These are phyloP conservation scores for Aphaenogaster ashmeadi DNA, from an alignment of 1,140 invertebrate genomes.

Conservation along the genomic window DNA sequence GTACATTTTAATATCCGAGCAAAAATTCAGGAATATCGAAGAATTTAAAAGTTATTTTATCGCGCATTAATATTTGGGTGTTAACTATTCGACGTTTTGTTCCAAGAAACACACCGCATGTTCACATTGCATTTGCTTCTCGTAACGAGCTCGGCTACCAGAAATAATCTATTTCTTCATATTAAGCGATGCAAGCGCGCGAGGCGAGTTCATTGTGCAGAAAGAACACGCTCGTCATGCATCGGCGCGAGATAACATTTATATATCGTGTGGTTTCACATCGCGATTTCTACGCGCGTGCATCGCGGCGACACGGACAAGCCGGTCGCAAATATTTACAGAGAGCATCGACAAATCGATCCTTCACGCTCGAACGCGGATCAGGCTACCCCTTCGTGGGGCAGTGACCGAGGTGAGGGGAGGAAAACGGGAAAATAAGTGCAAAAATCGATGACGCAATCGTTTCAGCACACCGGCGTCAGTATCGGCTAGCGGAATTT, in stretches of 20 bases:
- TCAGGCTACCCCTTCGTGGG: constrained; percentile 67
- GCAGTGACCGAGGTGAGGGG: constrained; percentile 69
- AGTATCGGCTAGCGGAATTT: constrained; percentile 62
- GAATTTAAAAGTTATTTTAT: neutral
- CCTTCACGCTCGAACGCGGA: constrained; percentile 67
- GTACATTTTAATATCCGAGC: neutral
- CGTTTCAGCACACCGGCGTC: constrained; percentile 57
- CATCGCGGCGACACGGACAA: constrained; percentile 12
- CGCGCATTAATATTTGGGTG: neutral
- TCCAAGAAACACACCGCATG: neutral
- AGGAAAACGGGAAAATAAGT: constrained; percentile 58
- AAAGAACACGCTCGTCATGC: constrained; percentile 45
- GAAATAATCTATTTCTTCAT: constrained; percentile 30
- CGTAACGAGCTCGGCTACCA: neutral
- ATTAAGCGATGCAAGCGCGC: constrained; percentile 23
- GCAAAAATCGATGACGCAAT: constrained; percentile 74
- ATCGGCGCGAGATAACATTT: constrained; percentile 63
- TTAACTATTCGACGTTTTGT: neutral
- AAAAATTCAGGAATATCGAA: neutral
- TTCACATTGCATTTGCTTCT: neutral
- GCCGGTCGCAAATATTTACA: constrained; percentile 73
- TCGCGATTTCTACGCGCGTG: constrained; percentile 53
- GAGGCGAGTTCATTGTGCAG: constrained; percentile 38
- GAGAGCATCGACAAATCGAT: constrained; percentile 71
- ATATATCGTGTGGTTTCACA: constrained; percentile 45